phyloP scores from a whole-genome alignment of 2,888 invertebrate genomes.

The Lycaena phlaeas region DNA sequence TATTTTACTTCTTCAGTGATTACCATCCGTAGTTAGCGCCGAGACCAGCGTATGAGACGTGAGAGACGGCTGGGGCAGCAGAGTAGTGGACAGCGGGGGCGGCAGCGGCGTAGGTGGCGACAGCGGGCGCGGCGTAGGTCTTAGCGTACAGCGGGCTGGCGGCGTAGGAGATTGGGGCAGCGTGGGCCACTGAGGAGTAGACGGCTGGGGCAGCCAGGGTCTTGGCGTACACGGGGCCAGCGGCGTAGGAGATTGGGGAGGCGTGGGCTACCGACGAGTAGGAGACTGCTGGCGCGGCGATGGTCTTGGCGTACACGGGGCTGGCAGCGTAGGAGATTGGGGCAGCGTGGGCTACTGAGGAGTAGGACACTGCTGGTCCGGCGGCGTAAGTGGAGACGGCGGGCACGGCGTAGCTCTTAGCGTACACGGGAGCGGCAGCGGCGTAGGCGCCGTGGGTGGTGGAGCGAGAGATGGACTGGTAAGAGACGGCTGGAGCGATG shows the following conservation, averaged over 20 bases:
- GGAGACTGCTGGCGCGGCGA: conserved; percentile 40
- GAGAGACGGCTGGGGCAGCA: conserved; percentile 73
- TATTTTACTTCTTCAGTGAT: conserved; percentile 20
- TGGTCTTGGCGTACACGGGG: conserved; percentile 12
- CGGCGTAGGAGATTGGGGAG: conserved; percentile 25
- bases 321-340: conserved; percentile 41
- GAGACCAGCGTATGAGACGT: conserved; percentile 76
- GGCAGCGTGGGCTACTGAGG: conserved; percentile 26
- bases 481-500: conserved; percentile 35
- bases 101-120: conserved; percentile 14
- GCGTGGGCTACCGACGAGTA: conserved; percentile 25
- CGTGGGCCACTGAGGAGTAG: too few relatives aligned
- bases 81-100: conserved; percentile 69
- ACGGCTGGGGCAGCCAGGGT: not conserved
- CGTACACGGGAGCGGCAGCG: conserved; percentile 30
- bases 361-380: conserved; percentile 46
- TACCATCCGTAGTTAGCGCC: conserved; percentile 63
- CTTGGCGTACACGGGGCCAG: conserved; percentile 1
- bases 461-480: conserved; percentile 45
- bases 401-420: conserved; percentile 24
- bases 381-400: conserved; percentile 25
- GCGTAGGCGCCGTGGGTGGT: conserved; percentile 25
- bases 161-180: conserved; percentile 25
- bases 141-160: conserved; percentile 22
- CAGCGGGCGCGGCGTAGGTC: conserved; percentile 26